A percentile compares a stretch with the other conserved stretches of the same genome.
Conservation (phyloP, 1,140 invertebrate species). For the Nylanderia fulva region DNA sequence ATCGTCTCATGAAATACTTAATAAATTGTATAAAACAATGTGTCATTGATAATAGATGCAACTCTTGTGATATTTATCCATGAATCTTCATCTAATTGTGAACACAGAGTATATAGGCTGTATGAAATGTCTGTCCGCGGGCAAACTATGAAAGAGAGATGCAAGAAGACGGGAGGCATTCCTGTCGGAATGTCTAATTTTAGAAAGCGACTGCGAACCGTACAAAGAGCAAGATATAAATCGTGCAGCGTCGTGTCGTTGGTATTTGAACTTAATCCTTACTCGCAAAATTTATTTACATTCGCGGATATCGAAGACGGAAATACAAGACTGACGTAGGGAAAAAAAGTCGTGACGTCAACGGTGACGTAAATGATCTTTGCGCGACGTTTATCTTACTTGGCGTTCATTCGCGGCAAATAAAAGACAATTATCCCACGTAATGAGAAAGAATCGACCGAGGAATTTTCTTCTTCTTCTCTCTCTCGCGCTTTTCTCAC, state of each 20-base stretch:
- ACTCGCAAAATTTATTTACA: background rate
- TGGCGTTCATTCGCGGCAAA: background rate
- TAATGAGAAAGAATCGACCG: background rate
- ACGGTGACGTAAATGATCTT: conserved; percentile 33
- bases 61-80: background rate
- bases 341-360: conserved; percentile 12
- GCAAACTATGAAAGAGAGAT: conserved; percentile 49
- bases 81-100: background rate
- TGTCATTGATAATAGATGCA: background rate
- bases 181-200: conserved; percentile 77
- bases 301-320: background rate
- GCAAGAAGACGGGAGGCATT: conserved; percentile 47
- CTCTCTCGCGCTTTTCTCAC: conserved; percentile 57
- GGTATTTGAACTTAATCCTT: conserved; percentile 8
- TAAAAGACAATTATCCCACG: background rate
- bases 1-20: background rate
- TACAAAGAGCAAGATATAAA: conserved; percentile 47
- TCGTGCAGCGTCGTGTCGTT: background rate
- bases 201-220: conserved; percentile 73
- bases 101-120: background rate
- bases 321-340: conserved; percentile 5
- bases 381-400: background rate
- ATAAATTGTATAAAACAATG: too few species aligned
- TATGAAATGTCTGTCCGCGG: background rate
- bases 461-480: background rate